Conservation (phyloP, 2,113 vertebrate species). For the Paramormyrops kingsleyae region DNA sequence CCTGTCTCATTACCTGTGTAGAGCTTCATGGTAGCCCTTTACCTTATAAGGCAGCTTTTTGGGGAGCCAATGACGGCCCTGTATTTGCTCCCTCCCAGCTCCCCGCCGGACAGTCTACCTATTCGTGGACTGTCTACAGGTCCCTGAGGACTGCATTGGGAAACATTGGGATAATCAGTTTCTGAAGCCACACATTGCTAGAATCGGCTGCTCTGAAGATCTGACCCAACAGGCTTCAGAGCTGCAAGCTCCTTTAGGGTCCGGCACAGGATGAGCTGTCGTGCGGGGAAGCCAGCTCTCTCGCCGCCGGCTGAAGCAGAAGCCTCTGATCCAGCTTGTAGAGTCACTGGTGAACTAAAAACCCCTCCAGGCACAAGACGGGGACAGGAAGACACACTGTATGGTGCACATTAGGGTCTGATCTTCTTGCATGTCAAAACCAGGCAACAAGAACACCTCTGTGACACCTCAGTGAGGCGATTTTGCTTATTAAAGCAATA, state of each 20-base stretch:
- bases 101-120: background rate
- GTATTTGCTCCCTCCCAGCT: background rate
- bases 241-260: background rate
- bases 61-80: too few species aligned
- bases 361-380: background rate
- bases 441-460: background rate
- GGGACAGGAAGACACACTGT: background rate
- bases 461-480: background rate
- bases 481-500: background rate
- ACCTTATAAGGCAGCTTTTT: too few species aligned
- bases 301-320: background rate
- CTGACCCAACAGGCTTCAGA: background rate
- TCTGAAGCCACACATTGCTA: background rate
- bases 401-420: background rate
- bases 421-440: background rate
- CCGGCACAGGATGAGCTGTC: background rate
- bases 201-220: background rate
- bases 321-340: background rate
- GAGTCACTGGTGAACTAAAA: background rate
- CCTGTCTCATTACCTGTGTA: background rate
- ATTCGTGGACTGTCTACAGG: background rate
- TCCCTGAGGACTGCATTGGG: background rate
- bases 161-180: background rate
- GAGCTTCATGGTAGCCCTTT: too few species aligned
- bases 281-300: background rate